phyloP scores from a whole-genome alignment of 2,797 vertebrate genomes.

The Momotus momota region DNA sequence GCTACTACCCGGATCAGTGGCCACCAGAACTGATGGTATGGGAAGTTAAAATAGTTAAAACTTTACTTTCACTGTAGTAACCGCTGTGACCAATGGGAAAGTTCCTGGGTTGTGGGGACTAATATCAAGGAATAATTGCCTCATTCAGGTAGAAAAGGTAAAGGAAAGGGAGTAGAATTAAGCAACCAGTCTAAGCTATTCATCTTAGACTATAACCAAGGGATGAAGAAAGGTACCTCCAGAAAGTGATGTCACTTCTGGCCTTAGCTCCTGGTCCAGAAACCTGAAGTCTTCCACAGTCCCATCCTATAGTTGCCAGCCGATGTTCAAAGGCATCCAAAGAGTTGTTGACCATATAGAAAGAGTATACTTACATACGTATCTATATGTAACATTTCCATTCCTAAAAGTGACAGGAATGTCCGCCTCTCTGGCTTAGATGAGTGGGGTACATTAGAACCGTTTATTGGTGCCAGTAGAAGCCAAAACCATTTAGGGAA shows the following conservation, averaged over 20 bases:
- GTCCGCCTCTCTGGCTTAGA: not conserved
- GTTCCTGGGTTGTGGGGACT: not conserved
- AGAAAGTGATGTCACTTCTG: not conserved
- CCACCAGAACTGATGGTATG: not conserved
- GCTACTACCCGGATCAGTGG: not conserved
- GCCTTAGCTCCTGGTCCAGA: not conserved
- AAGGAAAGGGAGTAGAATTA: not conserved
- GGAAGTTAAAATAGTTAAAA: not conserved
- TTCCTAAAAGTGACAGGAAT: not conserved
- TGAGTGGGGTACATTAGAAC: rapidly evolving
- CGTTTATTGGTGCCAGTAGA: not conserved
- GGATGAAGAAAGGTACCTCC: not conserved
- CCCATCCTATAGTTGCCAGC: not conserved
- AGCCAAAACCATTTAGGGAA: not conserved
- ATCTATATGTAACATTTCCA: not conserved
- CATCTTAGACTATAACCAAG: not conserved
- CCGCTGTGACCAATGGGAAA: not conserved
- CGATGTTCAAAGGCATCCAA: not conserved
- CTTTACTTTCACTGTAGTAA: not conserved
- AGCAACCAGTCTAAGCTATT: not conserved
- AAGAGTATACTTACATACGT: not conserved
- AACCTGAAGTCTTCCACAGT: not conserved
- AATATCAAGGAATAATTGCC: not conserved
- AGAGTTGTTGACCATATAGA: not conserved
- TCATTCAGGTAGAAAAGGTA: not conserved